Evolutionary conservation across 2,888 invertebrate genomes (phyloP), one percentile per base, ranked within the genome.

Genomic region (Epistrophe grossulariae): DNA sequence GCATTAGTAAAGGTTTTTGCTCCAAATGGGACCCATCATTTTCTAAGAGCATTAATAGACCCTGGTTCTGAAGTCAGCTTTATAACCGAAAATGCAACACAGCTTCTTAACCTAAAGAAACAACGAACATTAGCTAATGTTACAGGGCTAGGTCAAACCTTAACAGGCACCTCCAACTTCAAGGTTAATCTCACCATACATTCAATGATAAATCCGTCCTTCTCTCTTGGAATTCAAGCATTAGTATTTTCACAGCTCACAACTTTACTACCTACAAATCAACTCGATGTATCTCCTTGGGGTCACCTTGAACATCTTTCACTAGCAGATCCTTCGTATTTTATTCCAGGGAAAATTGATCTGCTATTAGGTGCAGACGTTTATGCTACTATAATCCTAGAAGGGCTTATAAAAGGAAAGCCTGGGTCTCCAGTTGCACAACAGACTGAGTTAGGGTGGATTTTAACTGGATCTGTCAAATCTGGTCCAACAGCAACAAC

Each of bases 371-470:
- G 64, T 1, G 64, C 55, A 13, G 70, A 78, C 17, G 62, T 72
- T 38, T 79, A 79, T 50, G 43, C 55, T 5, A 31, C 55, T 1
- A 79, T 79, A 5, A 79, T 72, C 19, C 7, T 62, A 2, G 55
- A 79, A 57, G 71, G 71, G 0, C n/a, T 79, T 11, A 24, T 79
- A 4, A 52, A 55, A 13, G 40, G 31, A 13, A 6, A 28, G 43
- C 11, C 13, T 24, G 72, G 72, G 4, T 45, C 38, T 4, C 79
- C 62, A 9, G 62, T 79, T 8, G 71, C 79, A n/a, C 79, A 79
- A 15, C 15, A 48, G 5, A 72, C 79, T 9, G 79, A 73, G 17
- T 50, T 72, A 17, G 64, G 66, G 15, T 73, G 57, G 66, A 79
- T 72, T 38, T 35, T 79, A 13, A 66, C 66, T 19, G 68, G 74